Conservation (phyloP, 2,797 vertebrate species). For the Vultur gryphus region DNA sequence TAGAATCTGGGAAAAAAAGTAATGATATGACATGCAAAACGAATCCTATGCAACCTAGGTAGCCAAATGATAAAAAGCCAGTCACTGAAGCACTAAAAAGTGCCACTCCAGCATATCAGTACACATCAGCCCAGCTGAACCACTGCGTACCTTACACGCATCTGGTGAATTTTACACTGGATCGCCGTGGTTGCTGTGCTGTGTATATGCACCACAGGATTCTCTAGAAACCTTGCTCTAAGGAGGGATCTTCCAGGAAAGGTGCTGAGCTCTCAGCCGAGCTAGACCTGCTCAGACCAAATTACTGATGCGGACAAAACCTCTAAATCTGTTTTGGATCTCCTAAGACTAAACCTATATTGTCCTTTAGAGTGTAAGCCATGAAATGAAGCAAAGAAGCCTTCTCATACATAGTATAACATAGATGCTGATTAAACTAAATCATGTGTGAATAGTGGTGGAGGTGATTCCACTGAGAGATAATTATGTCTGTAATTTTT, state of each 20-base stretch:
- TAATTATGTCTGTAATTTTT: background rate
- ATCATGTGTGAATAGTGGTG: background rate
- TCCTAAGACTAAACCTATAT: background rate
- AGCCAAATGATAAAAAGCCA: background rate
- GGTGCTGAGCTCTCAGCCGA: background rate
- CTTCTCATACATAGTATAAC: background rate
- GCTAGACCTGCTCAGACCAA: background rate
- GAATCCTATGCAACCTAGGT: background rate
- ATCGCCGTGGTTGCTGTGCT: background rate
- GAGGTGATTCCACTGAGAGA: background rate
- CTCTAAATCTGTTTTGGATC: background rate
- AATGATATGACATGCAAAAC: background rate
- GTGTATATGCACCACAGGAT: accelerated
- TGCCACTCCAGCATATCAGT: background rate
- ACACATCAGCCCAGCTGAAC: background rate
- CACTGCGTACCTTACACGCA: accelerated
- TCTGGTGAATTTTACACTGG: background rate
- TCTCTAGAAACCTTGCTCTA: background rate
- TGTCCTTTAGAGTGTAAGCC: background rate
- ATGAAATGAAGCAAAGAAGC: background rate
- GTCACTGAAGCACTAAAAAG: background rate
- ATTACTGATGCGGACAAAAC: background rate
- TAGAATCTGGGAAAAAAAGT: background rate
- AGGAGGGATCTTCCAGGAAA: background rate
- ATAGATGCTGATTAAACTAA: background rate